Evolutionary conservation across 2,113 vertebrate genomes (phyloP), one percentile per base, ranked within the genome.

Genomic region (Empidonax traillii): DNA sequence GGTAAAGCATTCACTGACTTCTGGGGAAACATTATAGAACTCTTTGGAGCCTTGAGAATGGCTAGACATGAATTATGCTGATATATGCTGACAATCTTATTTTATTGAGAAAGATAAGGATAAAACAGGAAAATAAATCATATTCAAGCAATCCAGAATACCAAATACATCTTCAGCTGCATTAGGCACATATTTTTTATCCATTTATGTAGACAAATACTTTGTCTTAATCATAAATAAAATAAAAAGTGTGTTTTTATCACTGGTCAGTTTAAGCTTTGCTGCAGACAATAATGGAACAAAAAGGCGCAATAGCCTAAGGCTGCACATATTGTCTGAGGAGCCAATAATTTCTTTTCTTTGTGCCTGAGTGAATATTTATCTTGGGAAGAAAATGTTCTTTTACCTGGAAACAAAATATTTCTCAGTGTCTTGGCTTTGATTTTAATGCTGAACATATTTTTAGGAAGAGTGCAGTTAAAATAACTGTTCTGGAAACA

Each of bases 41-140:
- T 62, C 67, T 86, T 90, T 41, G 77, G 61, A 90, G 86, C 21
- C 47, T 74, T 81, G 68, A 89, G 77, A 96, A 91, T 79, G 66
- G 47, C 69, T 52, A 87, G 77, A 55, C 56, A 61, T 78, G 80
- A 93, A 90, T 96, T 95, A 75, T 92, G 72, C 79, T 77, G 73
- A 81, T 92, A 67, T 55, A 74, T 63, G 61, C 89, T 35, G 27
- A 43, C 41, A 85, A 89, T 87, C 71, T 47, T 78, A 49, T 87
- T 92, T 94, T 96, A 87, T 72, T 81, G 68, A 91, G 55, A 35
- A 92, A 92, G 95, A 94, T 94, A 93, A 95, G 47, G 41, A 61
- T 63, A 72, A 93, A 94, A 77, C 18, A 87, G 86, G 65, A 82
- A 93, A 93, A 94, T 96, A 59, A 93, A 89, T 96, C 90, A 69